Percentiles rank a stretch among this genome's conserved stretches.
phyloP scores from a whole-genome alignment of 2,888 invertebrate genomes.

The Micropterix aruncella region DNA sequence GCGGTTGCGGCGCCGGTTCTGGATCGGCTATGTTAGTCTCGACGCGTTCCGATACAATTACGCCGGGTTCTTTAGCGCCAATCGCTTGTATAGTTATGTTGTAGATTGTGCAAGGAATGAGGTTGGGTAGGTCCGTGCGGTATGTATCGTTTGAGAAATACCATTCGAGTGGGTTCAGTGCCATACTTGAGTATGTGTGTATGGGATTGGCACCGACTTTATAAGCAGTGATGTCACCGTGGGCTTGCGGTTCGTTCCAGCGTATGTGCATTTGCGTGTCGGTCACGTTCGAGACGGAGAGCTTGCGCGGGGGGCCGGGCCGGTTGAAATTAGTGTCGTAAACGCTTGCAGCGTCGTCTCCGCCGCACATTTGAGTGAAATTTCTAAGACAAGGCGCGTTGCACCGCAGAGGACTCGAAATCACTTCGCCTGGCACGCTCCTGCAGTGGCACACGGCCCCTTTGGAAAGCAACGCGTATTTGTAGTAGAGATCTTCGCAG shows the following conservation, averaged over 20 bases:
- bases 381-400: conserved; percentile 45
- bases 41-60: conserved; percentile 35
- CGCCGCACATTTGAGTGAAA: conserved; percentile 51
- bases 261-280: conserved; percentile 45
- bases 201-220: conserved; percentile 38
- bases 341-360: conserved; percentile 47
- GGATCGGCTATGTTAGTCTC: conserved; percentile 61
- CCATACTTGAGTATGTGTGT: conserved; percentile 40
- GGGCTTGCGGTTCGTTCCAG: conserved; percentile 44
- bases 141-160: conserved; percentile 43
- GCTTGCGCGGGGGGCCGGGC: conserved; percentile 54
- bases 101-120: conserved; percentile 65
- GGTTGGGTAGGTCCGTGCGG: conserved; percentile 40
- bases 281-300: conserved; percentile 42
- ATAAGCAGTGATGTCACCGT: conserved; percentile 37
- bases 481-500: conserved; percentile 33
- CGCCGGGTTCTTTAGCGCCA: conserved; percentile 44
- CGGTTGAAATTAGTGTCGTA: conserved; percentile 50
- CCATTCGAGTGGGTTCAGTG: conserved; percentile 37
- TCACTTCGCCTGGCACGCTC: conserved; percentile 27
- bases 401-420: conserved; percentile 32
- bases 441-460: conserved; percentile 33
- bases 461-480: conserved; percentile 28
- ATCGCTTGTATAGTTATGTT: conserved; percentile 56
- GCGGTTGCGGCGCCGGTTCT: conserved; percentile 54